Conservation (phyloP, 2,888 invertebrate species). For the Idaea straminata region DNA sequence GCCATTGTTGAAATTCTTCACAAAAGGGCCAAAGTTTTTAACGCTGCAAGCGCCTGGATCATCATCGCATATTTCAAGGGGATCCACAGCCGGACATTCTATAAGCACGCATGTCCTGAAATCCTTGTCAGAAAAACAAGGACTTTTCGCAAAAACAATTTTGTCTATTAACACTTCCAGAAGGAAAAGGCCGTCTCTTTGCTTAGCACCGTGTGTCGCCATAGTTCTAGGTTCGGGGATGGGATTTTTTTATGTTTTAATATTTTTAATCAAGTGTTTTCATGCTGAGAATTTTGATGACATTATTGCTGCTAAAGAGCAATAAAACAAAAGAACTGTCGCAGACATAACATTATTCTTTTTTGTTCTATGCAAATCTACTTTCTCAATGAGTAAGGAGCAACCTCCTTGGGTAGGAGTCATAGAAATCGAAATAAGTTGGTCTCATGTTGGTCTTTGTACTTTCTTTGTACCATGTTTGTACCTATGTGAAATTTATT, state of each 20-base stretch:
- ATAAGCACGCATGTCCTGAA: slow-evolving; percentile 82
- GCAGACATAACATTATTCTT: background rate
- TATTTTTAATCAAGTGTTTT: slow-evolving; percentile 19
- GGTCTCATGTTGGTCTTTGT: too few relatives aligned
- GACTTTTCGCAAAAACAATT: slow-evolving; percentile 60
- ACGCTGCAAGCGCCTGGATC: slow-evolving; percentile 66
- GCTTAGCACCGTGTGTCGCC: slow-evolving; percentile 69
- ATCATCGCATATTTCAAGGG: slow-evolving; percentile 82
- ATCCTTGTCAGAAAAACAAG: slow-evolving; percentile 67
- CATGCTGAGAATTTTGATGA: slow-evolving; percentile 25
- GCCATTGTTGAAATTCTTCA: slow-evolving; percentile 80
- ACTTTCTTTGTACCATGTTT: too few relatives aligned
- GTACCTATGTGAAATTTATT: too few relatives aligned
- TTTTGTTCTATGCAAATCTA: background rate
- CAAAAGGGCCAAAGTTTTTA: slow-evolving; percentile 60
- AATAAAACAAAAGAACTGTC: slow-evolving; percentile 20
- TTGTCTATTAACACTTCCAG: slow-evolving; percentile 83
- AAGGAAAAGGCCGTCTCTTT: slow-evolving; percentile 81
- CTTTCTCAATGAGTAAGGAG: background rate
- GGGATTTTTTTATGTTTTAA: slow-evolving; percentile 49
- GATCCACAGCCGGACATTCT: slow-evolving; percentile 79
- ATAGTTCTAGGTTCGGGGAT: slow-evolving; percentile 53
- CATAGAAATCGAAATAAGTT: background rate
- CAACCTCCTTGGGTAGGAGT: background rate
- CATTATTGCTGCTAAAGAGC: background rate